A percentile compares a stretch with the other conserved stretches of the same genome.
These are phyloP conservation scores for Silurus meridionalis DNA, from an alignment of 2,113 vertebrate genomes.

Conservation along the genomic window DNA sequence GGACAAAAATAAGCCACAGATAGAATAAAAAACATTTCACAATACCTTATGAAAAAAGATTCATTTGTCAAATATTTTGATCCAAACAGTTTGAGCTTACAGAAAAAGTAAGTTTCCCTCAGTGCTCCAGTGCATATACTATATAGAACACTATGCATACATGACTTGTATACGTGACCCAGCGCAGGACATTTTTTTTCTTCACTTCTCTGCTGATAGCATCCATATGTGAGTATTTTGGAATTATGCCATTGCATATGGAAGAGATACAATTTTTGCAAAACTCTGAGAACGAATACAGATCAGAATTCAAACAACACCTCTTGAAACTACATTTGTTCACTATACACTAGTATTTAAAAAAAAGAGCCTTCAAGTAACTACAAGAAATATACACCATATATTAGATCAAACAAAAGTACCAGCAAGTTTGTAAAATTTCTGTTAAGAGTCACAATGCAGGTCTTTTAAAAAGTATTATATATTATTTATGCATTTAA, in stretches of 20 bases:
- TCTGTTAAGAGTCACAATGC: background rate
- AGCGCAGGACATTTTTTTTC: conserved; percentile 32
- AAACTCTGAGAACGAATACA: background rate
- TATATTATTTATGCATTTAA: background rate
- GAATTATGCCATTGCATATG: conserved; percentile 13
- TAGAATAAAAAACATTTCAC: background rate
- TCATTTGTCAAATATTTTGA: background rate
- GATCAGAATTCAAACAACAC: background rate
- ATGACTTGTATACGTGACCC: background rate
- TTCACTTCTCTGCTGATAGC: conserved; percentile 36
- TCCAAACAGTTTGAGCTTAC: background rate
- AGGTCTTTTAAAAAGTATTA: background rate
- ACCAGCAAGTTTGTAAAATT: background rate
- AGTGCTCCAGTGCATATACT: background rate
- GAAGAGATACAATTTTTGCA: background rate
- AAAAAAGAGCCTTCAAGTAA: background rate
- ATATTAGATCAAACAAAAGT: background rate
- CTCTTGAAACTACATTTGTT: background rate
- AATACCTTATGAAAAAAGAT: background rate
- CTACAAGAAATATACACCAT: background rate
- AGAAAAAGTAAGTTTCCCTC: background rate
- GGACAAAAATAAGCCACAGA: background rate
- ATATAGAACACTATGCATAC: background rate
- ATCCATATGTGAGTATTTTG: conserved; percentile 52
- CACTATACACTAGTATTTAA: background rate